Conservation (phyloP, 1,140 invertebrate species). For the Drosophila erecta region DNA sequence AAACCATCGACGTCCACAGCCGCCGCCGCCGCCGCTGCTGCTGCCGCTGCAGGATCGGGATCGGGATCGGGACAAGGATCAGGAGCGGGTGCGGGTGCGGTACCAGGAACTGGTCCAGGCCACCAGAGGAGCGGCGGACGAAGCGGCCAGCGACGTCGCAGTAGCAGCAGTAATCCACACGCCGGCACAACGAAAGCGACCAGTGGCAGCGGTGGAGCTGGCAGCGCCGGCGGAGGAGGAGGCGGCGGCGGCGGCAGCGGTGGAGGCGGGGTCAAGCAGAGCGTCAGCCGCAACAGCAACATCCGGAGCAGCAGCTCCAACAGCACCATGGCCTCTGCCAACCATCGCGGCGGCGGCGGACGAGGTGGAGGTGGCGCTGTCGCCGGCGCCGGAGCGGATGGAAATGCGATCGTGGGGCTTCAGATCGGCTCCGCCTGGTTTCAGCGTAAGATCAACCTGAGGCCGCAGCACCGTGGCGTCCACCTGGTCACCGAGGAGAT, state of each 20-base stretch:
- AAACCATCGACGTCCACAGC: slow-evolving; percentile 72
- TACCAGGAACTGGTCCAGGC: slow-evolving; percentile 31
- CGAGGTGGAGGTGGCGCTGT: slow-evolving; percentile 84
- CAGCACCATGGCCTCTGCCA: slow-evolving; percentile 84
- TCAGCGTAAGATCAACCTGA: slow-evolving; percentile 97
- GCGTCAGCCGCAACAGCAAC: slow-evolving; percentile 83
- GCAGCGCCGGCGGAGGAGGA: slow-evolving; percentile 74
- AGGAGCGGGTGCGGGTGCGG: slow-evolving; percentile 11
- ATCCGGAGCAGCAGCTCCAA: slow-evolving; percentile 84
- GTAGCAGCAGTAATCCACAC: slow-evolving; percentile 84
- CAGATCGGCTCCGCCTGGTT: slow-evolving; percentile 98
- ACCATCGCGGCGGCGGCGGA: slow-evolving; percentile 86
- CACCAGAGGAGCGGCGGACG: slow-evolving; percentile 65
- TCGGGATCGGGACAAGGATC: slow-evolving; percentile 32
- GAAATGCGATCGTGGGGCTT: slow-evolving; percentile 86
- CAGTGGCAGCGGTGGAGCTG: slow-evolving; percentile 81
- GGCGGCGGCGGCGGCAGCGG: slow-evolving; percentile 57
- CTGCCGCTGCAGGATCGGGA: slow-evolving; percentile 46
- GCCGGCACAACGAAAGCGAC: slow-evolving; percentile 80
- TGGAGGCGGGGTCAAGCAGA: slow-evolving; percentile 70
- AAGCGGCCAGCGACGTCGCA: slow-evolving; percentile 79
- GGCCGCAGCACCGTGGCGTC: slow-evolving; percentile 96
- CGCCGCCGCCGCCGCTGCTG: slow-evolving; percentile 67
- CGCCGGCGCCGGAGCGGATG: slow-evolving; percentile 87
- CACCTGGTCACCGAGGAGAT: slow-evolving; percentile 98